Base-by-base conservation (phyloP, 2,113 vertebrate genomes). In the Sylvilagus bachmani region DNA sequence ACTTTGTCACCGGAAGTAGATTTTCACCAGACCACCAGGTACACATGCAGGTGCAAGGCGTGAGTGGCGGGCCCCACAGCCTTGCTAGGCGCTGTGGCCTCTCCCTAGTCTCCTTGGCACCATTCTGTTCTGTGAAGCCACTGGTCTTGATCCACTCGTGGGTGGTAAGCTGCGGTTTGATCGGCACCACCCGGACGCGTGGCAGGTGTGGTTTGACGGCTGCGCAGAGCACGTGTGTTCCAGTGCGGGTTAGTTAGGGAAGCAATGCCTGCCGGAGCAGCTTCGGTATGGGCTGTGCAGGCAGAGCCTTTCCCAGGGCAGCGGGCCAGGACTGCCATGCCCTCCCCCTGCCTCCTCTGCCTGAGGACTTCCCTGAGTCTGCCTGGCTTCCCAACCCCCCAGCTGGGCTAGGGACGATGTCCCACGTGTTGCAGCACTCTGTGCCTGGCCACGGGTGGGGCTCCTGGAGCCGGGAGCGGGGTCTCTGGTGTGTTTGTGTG, bases 401-500 rank as follows among this genome's bases (percentile, higher is more conserved):
- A 22, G 61, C 1, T 2, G 3, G 55, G 14, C 25, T 38, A 36
- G 16, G 33, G 11, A 29, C 19, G 10, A 29, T 29, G 38, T 44
- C 64, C 86, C 33, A 38, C 0, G 1, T 16, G 24, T 17, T 17
- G 1, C 10, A 25, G 49, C 33, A 10, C 24, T 49, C 74, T 21
- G 71, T 38, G 55, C 64, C 33, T 17, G 13, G 64, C 61, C 53
- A 10, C 8, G 5, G 66, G 49, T 38, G 55, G 70, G 61, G 13
- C 27, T 11, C 0, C 0, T 1, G 22, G 31, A 44, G 19, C 31
- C 36, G 17, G 31, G 61, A 53, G 22, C 0, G 0, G 3, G 44
- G 3, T 13, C 66, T 64, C 58, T 51, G 49, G 44, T 44, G 44
- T 44, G 38, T 44, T n/a, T n/a, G 44, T 44, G 24, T 14, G 27